phyloP scores from a whole-genome alignment of 2,888 invertebrate species.

The Archaeoteleia sp. region DNA sequence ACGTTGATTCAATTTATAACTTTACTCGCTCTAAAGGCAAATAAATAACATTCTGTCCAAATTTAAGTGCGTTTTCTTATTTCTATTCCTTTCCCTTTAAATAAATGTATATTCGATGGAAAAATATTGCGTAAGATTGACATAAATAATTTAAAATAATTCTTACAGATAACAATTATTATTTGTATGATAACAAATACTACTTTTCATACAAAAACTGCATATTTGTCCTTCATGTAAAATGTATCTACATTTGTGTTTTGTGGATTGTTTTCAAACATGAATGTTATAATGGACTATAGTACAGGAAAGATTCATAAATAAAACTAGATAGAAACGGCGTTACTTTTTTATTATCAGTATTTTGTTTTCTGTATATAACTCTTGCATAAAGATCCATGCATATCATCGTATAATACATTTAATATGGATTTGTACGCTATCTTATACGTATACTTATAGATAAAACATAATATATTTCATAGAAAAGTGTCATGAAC shows the following conservation, averaged over 20 bases:
- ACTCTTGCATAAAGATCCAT: constrained; percentile 19
- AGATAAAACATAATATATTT: constrained; percentile 2
- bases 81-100: neutral
- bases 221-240: too few relatives aligned
- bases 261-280: too few relatives aligned
- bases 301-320: too few relatives aligned
- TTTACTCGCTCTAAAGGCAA: constrained; percentile 73
- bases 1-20: constrained; percentile 74
- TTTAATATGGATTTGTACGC: constrained; percentile 5
- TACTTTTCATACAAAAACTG: too few relatives aligned
- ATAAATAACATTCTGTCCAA: constrained; percentile 75
- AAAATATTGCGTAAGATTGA: too few relatives aligned
- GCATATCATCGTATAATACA: constrained; percentile 11
- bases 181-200: too few relatives aligned
- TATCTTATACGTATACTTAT: constrained; percentile 11
- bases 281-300: too few relatives aligned
- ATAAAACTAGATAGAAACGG: neutral
- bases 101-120: neutral
- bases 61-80: constrained; percentile 46
- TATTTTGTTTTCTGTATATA: constrained; percentile 6
- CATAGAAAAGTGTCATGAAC: constrained; percentile 16
- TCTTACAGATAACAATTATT: neutral
- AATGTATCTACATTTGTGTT: too few relatives aligned
- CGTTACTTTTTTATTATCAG: constrained; percentile 14
- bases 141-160: neutral